Conservation (phyloP, 1,140 invertebrate genomes). For the Lepidurus arcticus region DNA sequence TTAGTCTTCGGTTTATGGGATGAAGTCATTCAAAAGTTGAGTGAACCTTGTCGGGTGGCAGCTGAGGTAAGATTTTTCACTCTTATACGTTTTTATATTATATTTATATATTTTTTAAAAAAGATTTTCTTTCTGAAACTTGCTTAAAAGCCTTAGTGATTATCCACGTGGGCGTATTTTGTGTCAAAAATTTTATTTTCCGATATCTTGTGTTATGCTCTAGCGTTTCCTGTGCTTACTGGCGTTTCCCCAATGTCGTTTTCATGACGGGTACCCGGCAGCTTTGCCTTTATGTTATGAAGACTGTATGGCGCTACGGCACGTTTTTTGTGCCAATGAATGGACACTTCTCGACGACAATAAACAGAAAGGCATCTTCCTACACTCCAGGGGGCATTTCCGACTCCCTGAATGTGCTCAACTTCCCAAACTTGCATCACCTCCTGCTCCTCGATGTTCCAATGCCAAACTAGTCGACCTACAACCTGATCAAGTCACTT, state of each 20-base stretch:
- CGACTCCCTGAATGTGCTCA: constrained; percentile 74
- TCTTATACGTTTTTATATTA: constrained; percentile 24
- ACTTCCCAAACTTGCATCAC: constrained; percentile 58
- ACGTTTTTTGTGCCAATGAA: constrained; percentile 86
- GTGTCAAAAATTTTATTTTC: neutral
- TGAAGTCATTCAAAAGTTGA: constrained; percentile 69
- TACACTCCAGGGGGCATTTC: constrained; percentile 79
- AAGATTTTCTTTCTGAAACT: constrained; percentile 26
- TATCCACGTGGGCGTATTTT: neutral
- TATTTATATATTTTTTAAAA: constrained; percentile 16
- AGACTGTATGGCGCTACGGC: constrained; percentile 78
- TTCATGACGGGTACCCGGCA: constrained; percentile 50
- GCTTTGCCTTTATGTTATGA: constrained; percentile 76
- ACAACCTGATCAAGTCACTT: constrained; percentile 73
- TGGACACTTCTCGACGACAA: constrained; percentile 87
- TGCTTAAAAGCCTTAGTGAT: neutral
- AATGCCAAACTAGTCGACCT: constrained; percentile 65
- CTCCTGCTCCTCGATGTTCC: constrained; percentile 39
- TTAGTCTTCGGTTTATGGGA: constrained; percentile 75
- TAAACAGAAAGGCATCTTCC: constrained; percentile 66
- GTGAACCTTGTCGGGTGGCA: constrained; percentile 72
- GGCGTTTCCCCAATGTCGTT: constrained; percentile 80
- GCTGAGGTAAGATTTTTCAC: constrained; percentile 59
- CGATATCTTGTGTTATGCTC: constrained; percentile 35
- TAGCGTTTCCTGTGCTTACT: constrained; percentile 81